Base-by-base conservation (phyloP, 1,140 invertebrate genomes). In the Neodiprion pinetum region DNA sequence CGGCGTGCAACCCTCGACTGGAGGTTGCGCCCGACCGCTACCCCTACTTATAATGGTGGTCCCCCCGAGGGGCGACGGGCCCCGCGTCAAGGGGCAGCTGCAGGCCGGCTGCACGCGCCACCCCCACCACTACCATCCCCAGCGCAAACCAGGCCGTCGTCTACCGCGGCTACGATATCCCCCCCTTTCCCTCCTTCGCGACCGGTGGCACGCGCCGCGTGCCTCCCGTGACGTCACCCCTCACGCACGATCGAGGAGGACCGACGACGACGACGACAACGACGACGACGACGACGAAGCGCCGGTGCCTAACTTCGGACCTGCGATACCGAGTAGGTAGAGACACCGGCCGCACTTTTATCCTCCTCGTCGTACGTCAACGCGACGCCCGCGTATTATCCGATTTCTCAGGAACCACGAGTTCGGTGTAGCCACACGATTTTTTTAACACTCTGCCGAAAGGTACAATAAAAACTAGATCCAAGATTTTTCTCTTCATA, bases 31-130 rank as follows among this genome's bases (percentile, higher is more conserved):
- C 76, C 73, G 75, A 74, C 74, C 49, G 72, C 84, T 84, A 88
- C 87, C 87, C 87, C 86, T 88, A 88, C 86, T 88, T 88, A 88
- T 88, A 88, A 88, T 88, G 85, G 82, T 82, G 83, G 82, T 72
- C 69, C 79, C 75, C 80, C 80, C 74, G 73, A 76, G 78, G 79
- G 76, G 53, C 11, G 53, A 61, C 53, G 53, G 53, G 53, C 53
- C 53, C 53, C 53, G 53, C 53, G 53, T 61, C n/a, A 61, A 61
- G 53, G 53, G 80, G 86, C 85, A 88, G 86, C 84, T 88, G 86
- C 86, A 87, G 83, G 86, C 87, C 86, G 87, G 86, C 87, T 87
- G 87, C 87, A 88, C 87, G 84, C 87, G 87, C 83, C 83, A 84
- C 84, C 87, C 86, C 86, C 86, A 87, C 86, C 82, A 85, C 81